Conservation (phyloP, 2,113 vertebrate genomes). For the Eolophus roseicapilla region DNA sequence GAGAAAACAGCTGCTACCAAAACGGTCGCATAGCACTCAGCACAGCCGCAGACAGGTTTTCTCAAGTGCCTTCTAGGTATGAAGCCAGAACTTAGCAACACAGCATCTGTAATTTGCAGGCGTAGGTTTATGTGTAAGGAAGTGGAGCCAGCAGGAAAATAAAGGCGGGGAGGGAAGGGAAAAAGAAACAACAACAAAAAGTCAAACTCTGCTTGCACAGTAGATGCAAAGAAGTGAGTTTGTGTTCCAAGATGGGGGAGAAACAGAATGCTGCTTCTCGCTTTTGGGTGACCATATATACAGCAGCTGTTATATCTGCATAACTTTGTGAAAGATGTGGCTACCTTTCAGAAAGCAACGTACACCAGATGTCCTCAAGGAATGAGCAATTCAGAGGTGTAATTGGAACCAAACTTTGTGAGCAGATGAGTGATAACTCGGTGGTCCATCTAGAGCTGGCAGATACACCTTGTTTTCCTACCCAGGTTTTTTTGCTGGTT, state of each 20-base stretch:
- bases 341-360: slow-evolving; percentile 33
- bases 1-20: slow-evolving; percentile 44
- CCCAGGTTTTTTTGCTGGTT: not conserved
- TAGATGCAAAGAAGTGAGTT: not conserved
- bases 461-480: not conserved
- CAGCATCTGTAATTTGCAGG: not conserved
- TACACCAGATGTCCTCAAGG: slow-evolving; percentile 23
- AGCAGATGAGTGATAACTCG: not conserved
- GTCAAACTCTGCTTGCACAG: not conserved
- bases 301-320: not conserved
- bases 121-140: not conserved
- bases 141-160: not conserved
- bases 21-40: not conserved
- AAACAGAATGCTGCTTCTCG: not conserved
- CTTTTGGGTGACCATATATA: not conserved
- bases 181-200: not conserved
- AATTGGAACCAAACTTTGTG: not conserved
- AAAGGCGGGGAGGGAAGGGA: not conserved
- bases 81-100: slow-evolving; percentile 17
- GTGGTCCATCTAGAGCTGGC: not conserved
- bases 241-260: not conserved
- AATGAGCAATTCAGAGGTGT: slow-evolving; percentile 37
- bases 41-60: not conserved
- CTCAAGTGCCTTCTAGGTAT: not conserved
- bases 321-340: not conserved